phyloP scores from a whole-genome alignment of 2,797 vertebrate genomes.

The Pyrrhura leucotis region DNA sequence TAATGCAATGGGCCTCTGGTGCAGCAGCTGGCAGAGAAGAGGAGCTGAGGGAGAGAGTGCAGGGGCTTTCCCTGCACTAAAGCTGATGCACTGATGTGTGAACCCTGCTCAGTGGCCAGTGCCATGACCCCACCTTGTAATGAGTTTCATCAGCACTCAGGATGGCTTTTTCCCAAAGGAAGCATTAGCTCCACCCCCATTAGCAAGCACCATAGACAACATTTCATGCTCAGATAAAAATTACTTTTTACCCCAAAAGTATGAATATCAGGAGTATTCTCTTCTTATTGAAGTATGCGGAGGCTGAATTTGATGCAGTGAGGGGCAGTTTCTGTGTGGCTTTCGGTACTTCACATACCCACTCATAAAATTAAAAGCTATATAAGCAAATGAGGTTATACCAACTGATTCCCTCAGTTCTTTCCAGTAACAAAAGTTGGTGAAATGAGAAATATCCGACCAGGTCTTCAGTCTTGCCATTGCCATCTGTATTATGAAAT shows the following conservation, averaged over 20 bases:
- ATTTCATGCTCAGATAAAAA: not conserved
- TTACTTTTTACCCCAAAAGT: not conserved
- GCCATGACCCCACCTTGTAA: not conserved
- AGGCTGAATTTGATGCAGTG: not conserved
- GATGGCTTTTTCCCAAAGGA: not conserved
- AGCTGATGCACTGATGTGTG: not conserved
- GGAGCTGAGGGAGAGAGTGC: not conserved
- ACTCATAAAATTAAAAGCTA: not conserved
- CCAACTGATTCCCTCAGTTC: not conserved
- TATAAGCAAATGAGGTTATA: not conserved
- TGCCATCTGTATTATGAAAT: not conserved
- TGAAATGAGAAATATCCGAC: not conserved
- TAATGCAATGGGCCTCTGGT: not conserved
- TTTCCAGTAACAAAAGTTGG: not conserved
- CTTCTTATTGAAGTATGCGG: not conserved
- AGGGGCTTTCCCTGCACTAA: not conserved
- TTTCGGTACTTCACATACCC: not conserved
- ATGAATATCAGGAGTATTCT: not conserved
- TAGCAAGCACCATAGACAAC: not conserved
- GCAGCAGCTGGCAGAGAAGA: not conserved
- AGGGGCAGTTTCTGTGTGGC: not conserved
- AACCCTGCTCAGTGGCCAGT: fast-evolving
- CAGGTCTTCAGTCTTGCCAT: not conserved
- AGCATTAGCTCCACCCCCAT: not conserved
- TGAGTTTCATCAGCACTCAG: not conserved